Evolutionary conservation across 1,140 invertebrate genomes (phyloP).

Genomic region (Chironomus tepperi): DNA sequence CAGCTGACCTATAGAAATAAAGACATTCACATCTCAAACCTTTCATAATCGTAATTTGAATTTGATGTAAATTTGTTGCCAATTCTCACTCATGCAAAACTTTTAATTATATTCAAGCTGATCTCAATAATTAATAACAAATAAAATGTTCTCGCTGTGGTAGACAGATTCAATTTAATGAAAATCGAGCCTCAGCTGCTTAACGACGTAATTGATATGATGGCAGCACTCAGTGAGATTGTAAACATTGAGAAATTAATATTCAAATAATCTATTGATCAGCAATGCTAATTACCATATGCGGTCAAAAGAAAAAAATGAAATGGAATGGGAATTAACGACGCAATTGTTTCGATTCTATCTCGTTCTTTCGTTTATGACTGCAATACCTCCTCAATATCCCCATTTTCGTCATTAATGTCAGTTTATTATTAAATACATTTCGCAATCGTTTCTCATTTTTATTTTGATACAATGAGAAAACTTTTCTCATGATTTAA

Average conservation of each 20-base stretch:
- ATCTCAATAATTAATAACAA: not conserved
- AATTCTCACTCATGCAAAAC: not conserved
- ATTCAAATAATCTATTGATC: not conserved
- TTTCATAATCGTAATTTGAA: not conserved
- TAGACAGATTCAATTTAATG: not conserved
- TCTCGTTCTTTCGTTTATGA: not conserved
- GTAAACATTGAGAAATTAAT: not conserved
- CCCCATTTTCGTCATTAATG: not conserved
- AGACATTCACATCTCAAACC: too few species aligned
- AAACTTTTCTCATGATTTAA: not conserved
- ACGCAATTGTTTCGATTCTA: constrained; percentile 3
- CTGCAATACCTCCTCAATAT: not conserved
- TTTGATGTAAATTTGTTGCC: not conserved
- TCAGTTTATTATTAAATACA: not conserved
- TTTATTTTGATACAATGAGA: not conserved
- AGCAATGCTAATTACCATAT: not conserved
- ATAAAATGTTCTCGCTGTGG: not conserved
- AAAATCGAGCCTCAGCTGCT: not conserved
- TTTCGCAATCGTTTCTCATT: not conserved
- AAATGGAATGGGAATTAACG: not conserved
- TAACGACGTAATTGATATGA: constrained; percentile 8
- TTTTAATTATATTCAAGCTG: not conserved
- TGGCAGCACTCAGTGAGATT: not conserved
- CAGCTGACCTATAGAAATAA: too few species aligned
- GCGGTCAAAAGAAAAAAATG: not conserved